Evolutionary conservation across 2,888 invertebrate genomes (phyloP).

Genomic region (Hermodice carunculata): DNA sequence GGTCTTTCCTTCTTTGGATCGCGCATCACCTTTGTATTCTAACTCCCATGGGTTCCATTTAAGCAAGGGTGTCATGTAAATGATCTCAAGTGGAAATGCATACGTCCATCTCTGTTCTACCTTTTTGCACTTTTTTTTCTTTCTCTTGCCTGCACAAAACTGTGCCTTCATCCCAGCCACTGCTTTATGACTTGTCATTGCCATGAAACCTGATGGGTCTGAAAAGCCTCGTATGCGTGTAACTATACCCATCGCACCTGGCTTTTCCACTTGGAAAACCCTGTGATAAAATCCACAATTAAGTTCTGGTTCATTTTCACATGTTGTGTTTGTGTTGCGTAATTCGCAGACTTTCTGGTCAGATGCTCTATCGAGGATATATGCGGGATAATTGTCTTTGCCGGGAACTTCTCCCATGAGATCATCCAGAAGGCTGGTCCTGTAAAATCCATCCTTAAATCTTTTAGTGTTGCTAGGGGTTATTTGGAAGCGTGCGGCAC

Average conservation of each 20-base stretch:
- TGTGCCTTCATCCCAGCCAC: not conserved
- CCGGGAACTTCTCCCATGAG: not conserved
- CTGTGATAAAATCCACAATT: constrained; percentile 48
- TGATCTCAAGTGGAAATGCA: constrained; percentile 32
- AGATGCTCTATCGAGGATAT: no score
- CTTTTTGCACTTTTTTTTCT: not conserved
- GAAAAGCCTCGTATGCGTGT: constrained; percentile 22
- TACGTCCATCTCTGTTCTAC: constrained; percentile 20
- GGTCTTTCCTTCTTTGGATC: not conserved
- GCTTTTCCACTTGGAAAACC: constrained; percentile 29
- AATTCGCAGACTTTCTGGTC: no score
- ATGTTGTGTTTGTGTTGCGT: no score
- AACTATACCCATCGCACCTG: constrained; percentile 21
- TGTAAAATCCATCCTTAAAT: no score
- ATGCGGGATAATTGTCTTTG: not conserved
- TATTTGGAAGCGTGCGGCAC: no score
- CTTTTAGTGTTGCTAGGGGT: no score
- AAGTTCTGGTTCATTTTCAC: constrained; percentile 19
- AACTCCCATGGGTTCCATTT: constrained; percentile 25
- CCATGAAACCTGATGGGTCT: constrained; percentile 41
- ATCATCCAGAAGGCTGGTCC: not conserved
- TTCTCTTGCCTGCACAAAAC: not conserved
- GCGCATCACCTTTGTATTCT: not conserved
- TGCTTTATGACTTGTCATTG: constrained; percentile 28
- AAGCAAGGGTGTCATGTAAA: constrained; percentile 29